These are phyloP conservation scores for Dryobota labecula DNA, from an alignment of 2,888 invertebrate genomes.

Conservation along the genomic window DNA sequence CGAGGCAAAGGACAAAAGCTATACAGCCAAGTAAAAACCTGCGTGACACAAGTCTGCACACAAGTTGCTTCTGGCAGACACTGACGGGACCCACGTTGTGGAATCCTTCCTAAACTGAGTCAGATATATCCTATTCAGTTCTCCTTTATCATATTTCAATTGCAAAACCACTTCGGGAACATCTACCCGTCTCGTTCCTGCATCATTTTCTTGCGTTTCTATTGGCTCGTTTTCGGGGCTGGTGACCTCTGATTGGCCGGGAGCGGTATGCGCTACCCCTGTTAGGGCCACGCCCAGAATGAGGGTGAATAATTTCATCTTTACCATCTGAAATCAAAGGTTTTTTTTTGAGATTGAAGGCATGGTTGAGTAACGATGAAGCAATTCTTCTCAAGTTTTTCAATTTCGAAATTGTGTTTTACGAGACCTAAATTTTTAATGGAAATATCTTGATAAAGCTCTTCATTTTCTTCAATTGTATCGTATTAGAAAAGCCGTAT, in stretches of 20 bases:
- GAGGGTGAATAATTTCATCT: slow-evolving; percentile 76
- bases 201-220: slow-evolving; percentile 57
- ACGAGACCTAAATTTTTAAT: slow-evolving; percentile 17
- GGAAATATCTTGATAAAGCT: neutral
- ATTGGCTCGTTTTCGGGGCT: slow-evolving; percentile 74
- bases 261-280: slow-evolving; percentile 66
- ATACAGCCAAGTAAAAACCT: slow-evolving; percentile 77
- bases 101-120: slow-evolving; percentile 84
- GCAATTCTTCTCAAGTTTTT: slow-evolving; percentile 27
- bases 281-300: slow-evolving; percentile 78
- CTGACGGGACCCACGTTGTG: slow-evolving; percentile 77
- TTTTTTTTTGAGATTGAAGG: slow-evolving; percentile 40
- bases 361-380: slow-evolving; percentile 11
- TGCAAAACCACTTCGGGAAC: slow-evolving; percentile 86
- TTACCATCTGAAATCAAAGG: slow-evolving; percentile 72
- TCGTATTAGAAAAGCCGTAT: neutral
- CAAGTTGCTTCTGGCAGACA: slow-evolving; percentile 77
- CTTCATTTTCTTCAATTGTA: neutral
- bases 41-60: slow-evolving; percentile 89
- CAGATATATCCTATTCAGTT: slow-evolving; percentile 87
- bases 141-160: slow-evolving; percentile 85
- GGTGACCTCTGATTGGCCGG: slow-evolving; percentile 75
- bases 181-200: slow-evolving; percentile 75
- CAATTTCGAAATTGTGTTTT: slow-evolving; percentile 17
- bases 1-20: slow-evolving; percentile 59